These are phyloP conservation scores for Mesorhabditis sp. DNA, from an alignment of 2,888 invertebrate species.

Conservation along the genomic window DNA sequence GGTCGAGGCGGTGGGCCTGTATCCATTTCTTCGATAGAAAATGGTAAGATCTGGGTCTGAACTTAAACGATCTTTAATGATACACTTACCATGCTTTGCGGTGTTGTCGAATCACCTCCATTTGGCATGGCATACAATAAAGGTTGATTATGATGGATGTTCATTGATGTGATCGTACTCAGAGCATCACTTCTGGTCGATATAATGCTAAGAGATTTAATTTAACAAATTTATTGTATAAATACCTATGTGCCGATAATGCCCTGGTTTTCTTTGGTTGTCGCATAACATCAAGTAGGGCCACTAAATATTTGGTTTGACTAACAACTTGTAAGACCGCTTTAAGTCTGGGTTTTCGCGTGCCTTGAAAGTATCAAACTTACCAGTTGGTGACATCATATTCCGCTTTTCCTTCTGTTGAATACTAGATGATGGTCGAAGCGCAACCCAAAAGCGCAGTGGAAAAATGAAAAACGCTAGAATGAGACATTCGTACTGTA, in stretches of 20 bases:
- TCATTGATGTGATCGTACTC: conserved; percentile 22
- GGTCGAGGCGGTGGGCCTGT: not conserved
- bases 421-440: conserved; percentile 28
- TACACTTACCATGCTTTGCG: conserved; percentile 26
- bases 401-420: conserved; percentile 13
- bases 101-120: conserved; percentile 31
- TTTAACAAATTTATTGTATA: not conserved
- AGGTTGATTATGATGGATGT: not conserved
- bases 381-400: conserved; percentile 2
- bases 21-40: conserved; percentile 32
- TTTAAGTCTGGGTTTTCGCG: not conserved
- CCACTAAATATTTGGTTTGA: conserved; percentile 32
- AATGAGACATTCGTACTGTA: not conserved
- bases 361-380: not conserved
- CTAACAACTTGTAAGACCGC: conserved; percentile 20
- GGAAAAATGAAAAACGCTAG: conserved; percentile 45
- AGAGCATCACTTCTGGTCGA: conserved; percentile 35
- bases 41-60: conserved; percentile 21
- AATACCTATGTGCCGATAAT: conserved; percentile 38
- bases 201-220: conserved; percentile 25
- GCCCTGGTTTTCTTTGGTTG: conserved; percentile 38
- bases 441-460: conserved; percentile 40
- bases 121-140: not conserved
- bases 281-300: conserved; percentile 41
- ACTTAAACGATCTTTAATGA: not conserved